These are phyloP conservation scores for Anastrepha ludens DNA, from an alignment of 1,140 invertebrate species.

Conservation along the genomic window DNA sequence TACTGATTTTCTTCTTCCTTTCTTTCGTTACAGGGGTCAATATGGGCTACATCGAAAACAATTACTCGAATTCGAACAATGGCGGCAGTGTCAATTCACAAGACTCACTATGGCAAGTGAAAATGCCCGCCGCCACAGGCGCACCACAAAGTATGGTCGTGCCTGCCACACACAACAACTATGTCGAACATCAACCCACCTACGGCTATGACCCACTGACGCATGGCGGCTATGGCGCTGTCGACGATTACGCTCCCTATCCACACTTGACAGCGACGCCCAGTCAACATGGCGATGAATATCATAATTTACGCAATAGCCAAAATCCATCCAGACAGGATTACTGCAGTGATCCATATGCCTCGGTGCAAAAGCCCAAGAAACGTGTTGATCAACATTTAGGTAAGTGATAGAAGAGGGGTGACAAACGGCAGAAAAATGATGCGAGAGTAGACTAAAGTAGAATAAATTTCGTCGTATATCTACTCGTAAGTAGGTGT, in stretches of 20 bases:
- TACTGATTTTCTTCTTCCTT: conserved; percentile 21
- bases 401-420: conserved; percentile 77
- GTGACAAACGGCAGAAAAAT: neutral
- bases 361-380: conserved; percentile 89
- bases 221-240: conserved; percentile 86
- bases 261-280: conserved; percentile 83
- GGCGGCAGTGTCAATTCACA: conserved; percentile 94
- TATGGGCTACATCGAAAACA: conserved; percentile 92
- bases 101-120: conserved; percentile 96
- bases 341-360: conserved; percentile 89
- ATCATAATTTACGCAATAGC: conserved; percentile 80
- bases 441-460: no score
- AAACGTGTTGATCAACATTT: conserved; percentile 87
- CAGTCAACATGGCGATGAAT: conserved; percentile 80
- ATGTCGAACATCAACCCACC: conserved; percentile 79
- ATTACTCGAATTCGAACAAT: conserved; percentile 93
- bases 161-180: conserved; percentile 75
- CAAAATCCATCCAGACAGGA: conserved; percentile 89
- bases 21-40: conserved; percentile 80
- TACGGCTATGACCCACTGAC: conserved; percentile 86
- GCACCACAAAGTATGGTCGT: conserved; percentile 77
- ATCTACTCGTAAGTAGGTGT: neutral
- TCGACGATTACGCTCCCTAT: conserved; percentile 91
- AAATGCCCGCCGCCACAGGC: conserved; percentile 84
- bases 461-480: no score